A percentile compares a stretch with the other conserved stretches of the same genome.
Conservation (phyloP, 2,113 vertebrate species). For the Carlito syrichta region DNA sequence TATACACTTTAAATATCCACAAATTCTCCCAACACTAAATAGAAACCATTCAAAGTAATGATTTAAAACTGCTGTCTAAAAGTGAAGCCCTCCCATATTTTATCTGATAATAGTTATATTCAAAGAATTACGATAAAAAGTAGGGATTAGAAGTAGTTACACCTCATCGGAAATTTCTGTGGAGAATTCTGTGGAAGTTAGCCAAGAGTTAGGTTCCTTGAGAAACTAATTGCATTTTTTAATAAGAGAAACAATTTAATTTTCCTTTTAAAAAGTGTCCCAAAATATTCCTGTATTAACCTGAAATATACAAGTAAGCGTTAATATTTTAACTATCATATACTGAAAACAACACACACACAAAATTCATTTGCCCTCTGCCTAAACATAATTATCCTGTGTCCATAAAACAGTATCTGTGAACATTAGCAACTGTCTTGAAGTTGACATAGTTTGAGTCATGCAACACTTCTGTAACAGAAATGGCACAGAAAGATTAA, state of each 20-base stretch:
- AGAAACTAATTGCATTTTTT: constrained; percentile 13
- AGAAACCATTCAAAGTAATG: neutral
- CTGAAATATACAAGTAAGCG: neutral
- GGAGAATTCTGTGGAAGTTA: neutral
- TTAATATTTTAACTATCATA: neutral
- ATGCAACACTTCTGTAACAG: neutral
- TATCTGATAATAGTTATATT: neutral
- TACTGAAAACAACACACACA: neutral
- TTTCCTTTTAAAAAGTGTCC: constrained; percentile 16
- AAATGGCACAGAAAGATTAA: neutral
- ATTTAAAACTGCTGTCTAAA: constrained; percentile 24
- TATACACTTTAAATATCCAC: neutral
- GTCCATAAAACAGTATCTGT: neutral
- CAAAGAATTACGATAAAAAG: neutral
- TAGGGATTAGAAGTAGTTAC: neutral
- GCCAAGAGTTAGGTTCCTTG: constrained; percentile 2
- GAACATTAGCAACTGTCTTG: neutral
- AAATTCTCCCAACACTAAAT: neutral
- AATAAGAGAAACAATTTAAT: neutral
- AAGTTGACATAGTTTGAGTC: neutral
- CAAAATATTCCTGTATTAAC: neutral
- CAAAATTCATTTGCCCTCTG: neutral
- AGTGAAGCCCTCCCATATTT: neutral
- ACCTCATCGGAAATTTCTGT: neutral
- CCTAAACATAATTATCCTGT: neutral